Evolutionary conservation across 2,797 vertebrate genomes (phyloP).

Genomic region (Silurus lanzhouensis): DNA sequence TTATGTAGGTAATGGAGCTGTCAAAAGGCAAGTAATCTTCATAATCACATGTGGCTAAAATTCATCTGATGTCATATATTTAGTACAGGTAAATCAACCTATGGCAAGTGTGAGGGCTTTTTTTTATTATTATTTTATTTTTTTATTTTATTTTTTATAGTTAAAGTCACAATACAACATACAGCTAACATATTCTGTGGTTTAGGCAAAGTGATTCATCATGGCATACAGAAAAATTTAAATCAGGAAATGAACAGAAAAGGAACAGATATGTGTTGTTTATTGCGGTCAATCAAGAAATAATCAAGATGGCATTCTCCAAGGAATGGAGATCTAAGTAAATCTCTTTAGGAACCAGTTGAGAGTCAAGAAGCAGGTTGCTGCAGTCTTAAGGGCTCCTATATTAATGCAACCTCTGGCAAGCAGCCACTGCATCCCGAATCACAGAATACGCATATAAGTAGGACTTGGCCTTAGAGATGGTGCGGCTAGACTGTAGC

Average conservation of each 20-base stretch:
- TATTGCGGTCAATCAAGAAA: neutral
- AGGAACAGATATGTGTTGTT: neutral
- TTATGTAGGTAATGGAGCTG: conserved; percentile 6
- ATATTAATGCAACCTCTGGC: conserved; percentile 55
- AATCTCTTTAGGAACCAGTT: neutral
- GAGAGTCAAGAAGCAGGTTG: neutral
- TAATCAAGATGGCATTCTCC: neutral
- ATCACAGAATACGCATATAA: conserved; percentile 67
- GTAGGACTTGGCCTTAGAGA: conserved; percentile 65
- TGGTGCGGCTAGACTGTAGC: conserved; percentile 67
- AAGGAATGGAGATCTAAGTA: neutral
- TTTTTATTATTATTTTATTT: neutral
- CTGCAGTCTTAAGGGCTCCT: conserved; percentile 36
- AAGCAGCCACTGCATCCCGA: conserved; percentile 70
- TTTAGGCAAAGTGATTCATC: neutral
- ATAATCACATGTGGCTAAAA: neutral
- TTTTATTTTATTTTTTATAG: conserved; percentile 4
- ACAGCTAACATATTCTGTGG: conserved; percentile 1
- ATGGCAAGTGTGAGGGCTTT: neutral
- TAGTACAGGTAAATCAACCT: no score
- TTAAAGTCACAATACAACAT: neutral
- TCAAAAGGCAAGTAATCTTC: neutral
- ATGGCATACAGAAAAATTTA: neutral
- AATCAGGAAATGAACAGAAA: neutral
- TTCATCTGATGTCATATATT: conserved; percentile 7